Evolutionary conservation across 1,140 invertebrate species (phyloP), one percentile per base, ranked within the genome.

Genomic region (Scaptomyza graminum): DNA sequence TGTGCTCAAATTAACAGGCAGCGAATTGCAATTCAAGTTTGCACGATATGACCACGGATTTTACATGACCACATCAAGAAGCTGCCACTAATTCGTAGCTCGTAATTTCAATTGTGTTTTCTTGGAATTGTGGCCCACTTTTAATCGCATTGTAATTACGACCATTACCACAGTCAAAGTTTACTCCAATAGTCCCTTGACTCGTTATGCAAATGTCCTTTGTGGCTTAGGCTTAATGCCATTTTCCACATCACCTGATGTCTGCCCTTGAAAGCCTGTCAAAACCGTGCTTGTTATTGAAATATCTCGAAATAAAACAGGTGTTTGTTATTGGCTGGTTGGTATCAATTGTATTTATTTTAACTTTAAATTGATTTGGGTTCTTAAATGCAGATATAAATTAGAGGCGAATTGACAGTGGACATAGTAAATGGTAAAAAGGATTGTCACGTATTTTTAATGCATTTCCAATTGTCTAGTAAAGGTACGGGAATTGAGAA

Each of bases 11-110:
- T 88, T 88, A 76, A 65, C 73, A 68, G 72, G 69, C 66, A 68
- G 68, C 69, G 69, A 88, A 76, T 62, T 56, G 60, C 76, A 83
- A 79, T 88, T 88, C 79, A 88, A 82, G 55, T 76, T 68, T 65
- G 67, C 83, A 88, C 83, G 83, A 79, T 59, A 74, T 74, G 12
- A 41, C 74, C 72, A 25, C 43, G 31, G 52, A 75, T 41, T 43
- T 56, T 46, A 66, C 63, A 59, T 46, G 60, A 73, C 28, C 37
- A 18, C 37, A 54, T 31, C 52, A 61, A 62, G 65, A 47, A 25
- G 34, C 28, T 25, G 11, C 15, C 15, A 16, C 15, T 41, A 34
- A 44, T 39, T 51, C 31, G 49, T 44, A 47, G 44, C 47, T 60
- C 31, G 49, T 44, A 47, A 62, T 68, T 74, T 65, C 68, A 71